Evolutionary conservation across 2,797 vertebrate genomes (phyloP).

Genomic region (Scyliorhinus canicula): DNA sequence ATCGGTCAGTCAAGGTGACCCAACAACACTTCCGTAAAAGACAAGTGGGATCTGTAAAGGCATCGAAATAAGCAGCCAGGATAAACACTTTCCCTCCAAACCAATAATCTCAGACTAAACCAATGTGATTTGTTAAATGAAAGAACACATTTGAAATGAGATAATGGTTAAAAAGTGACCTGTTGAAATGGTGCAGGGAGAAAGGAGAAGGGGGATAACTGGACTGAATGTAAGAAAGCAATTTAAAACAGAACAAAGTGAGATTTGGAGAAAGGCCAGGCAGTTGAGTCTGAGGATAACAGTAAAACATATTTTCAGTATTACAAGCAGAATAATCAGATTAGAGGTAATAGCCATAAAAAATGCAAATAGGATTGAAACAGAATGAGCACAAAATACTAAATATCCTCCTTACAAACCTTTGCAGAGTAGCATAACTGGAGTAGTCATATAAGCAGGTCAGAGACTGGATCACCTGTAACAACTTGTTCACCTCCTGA

Average conservation of each 20-base stretch:
- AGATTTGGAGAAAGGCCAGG: not conserved
- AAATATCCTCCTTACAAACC: not conserved
- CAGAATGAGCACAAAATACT: not conserved
- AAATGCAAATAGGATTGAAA: not conserved
- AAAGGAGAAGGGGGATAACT: not conserved
- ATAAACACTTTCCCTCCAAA: not conserved
- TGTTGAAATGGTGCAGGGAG: not conserved
- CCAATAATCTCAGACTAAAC: not conserved
- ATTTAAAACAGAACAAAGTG: not conserved
- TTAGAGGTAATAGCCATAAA: not conserved
- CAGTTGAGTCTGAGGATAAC: not conserved
- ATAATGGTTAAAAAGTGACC: not conserved
- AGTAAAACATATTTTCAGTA: not conserved
- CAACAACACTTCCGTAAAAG: not conserved
- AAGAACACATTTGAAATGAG: not conserved
- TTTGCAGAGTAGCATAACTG: not conserved
- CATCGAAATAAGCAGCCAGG: not conserved
- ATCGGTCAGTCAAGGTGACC: not conserved
- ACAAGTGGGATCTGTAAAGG: not conserved
- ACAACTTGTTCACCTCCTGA: too few relatives aligned
- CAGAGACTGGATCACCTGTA: too few relatives aligned
- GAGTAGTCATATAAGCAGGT: too few relatives aligned
- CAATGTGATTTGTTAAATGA: not conserved
- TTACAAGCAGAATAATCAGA: not conserved
- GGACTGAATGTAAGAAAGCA: not conserved